Evolutionary conservation across 2,888 invertebrate species (phyloP).

Genomic region (Petrolisthes cinctipes): DNA sequence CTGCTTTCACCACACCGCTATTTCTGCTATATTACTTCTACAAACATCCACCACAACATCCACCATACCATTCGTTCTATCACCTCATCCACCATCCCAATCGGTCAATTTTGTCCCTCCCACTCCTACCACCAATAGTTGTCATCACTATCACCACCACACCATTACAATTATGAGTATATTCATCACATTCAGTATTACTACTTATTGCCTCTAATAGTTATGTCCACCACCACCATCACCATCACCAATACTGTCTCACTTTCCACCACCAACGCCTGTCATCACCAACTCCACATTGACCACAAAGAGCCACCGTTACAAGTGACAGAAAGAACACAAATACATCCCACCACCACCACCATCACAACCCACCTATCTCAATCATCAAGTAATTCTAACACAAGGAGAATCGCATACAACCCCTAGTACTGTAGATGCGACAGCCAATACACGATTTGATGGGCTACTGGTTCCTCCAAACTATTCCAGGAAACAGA

Average conservation of each 20-base stretch:
- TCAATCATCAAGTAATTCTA: background rate
- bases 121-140: background rate
- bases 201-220: background rate
- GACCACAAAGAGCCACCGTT: background rate
- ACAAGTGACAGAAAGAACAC: background rate
- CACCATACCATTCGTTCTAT: background rate
- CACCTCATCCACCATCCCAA: background rate
- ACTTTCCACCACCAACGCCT: background rate
- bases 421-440: no score
- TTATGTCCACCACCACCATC: no score
- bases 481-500: no score
- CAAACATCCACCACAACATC: no score
- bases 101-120: background rate
- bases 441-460: no score
- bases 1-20: background rate
- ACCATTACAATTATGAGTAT: background rate
- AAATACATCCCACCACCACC: background rate
- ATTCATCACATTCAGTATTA: background rate
- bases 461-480: no score
- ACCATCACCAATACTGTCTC: constrained; percentile 8
- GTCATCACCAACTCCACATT: background rate
- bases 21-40: no score
- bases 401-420: no score
- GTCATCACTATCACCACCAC: background rate
- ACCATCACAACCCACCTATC: background rate